Percentiles rank a stretch among this genome's conserved stretches.
phyloP scores from a whole-genome alignment of 2,888 invertebrate genomes.

The Xestoiulus laeticollis region DNA sequence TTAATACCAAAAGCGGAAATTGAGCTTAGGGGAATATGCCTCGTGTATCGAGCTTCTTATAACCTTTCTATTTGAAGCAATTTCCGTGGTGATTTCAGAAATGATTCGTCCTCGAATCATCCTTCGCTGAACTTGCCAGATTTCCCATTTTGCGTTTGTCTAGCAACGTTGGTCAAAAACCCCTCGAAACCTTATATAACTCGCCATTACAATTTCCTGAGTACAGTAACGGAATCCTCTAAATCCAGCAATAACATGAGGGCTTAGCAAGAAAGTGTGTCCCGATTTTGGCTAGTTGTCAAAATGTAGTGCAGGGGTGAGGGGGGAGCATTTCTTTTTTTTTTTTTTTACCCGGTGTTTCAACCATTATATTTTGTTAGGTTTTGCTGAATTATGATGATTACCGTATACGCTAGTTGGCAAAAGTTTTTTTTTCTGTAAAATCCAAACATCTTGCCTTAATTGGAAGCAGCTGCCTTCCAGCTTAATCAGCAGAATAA shows the following conservation, averaged over 20 bases:
- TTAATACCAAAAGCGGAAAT: no score
- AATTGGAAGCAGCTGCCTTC: background rate
- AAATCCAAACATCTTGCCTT: conserved; percentile 3
- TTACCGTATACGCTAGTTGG: background rate
- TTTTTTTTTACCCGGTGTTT: background rate
- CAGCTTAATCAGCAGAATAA: background rate
- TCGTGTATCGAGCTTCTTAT: no score
- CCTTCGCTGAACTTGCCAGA: no score
- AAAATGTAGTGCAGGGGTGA: background rate
- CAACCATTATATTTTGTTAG: background rate
- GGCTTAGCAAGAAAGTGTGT: background rate
- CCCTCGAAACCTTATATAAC: background rate
- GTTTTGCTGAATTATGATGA: background rate
- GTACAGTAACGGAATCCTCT: background rate
- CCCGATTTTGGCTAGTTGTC: background rate
- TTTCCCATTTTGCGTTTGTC: no score
- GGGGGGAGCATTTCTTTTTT: background rate
- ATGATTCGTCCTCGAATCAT: no score
- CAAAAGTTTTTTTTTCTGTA: background rate
- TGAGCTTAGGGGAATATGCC: no score
- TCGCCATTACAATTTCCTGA: background rate
- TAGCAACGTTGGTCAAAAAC: background rate
- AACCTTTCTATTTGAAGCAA: no score
- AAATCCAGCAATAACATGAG: background rate
- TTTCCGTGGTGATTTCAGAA: no score